phyloP scores from a whole-genome alignment of 1,140 invertebrate species.

The Gryllus bimaculatus region DNA sequence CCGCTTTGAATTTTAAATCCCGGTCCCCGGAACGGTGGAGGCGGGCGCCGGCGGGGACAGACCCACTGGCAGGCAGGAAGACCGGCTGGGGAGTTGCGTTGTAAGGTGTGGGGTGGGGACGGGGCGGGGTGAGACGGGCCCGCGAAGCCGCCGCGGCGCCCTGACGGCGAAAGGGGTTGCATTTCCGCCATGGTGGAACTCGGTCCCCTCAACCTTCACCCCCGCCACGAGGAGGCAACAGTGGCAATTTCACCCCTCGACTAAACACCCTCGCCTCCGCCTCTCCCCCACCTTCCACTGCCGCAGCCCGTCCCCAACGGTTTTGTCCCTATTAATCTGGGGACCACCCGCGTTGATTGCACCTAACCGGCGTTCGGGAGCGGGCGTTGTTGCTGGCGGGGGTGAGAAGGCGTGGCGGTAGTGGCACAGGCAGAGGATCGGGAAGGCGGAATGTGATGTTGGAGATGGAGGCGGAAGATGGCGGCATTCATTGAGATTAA shows the following conservation, averaged over 20 bases:
- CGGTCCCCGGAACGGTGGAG: background rate
- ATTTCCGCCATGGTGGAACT: background rate
- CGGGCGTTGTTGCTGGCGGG: too few relatives aligned
- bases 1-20: constrained; percentile 4
- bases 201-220: background rate
- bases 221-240: background rate
- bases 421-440: too few relatives aligned
- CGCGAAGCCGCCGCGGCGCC: too few relatives aligned
- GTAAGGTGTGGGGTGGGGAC: background rate
- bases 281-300: background rate
- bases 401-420: too few relatives aligned
- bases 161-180: background rate
- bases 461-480: too few relatives aligned
- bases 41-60: too few relatives aligned
- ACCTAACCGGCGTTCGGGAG: background rate
- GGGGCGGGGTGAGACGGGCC: background rate
- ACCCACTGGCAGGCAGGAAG: too few relatives aligned
- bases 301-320: background rate
- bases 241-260: background rate
- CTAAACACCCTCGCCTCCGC: background rate
- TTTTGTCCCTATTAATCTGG: constrained; percentile 4
- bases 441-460: too few relatives aligned
- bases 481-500: too few relatives aligned
- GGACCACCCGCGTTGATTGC: constrained; percentile 2
- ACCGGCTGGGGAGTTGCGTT: background rate